These are phyloP conservation scores for Hyperoplus lanceolatus DNA, from an alignment of 2,797 vertebrate genomes.

Conservation along the genomic window DNA sequence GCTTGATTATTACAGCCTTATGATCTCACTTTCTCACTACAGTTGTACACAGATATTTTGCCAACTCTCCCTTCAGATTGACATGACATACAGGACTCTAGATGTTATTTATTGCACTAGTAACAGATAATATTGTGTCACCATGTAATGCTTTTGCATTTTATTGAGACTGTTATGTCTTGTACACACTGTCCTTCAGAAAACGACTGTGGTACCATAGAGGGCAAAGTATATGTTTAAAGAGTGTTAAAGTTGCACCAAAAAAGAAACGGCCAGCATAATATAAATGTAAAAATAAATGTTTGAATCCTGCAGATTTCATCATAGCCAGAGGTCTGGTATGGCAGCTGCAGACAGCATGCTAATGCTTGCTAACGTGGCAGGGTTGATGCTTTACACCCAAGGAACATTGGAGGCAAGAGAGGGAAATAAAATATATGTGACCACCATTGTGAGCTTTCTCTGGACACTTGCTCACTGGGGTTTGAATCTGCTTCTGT, in stretches of 20 bases:
- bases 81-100: neutral
- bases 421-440: neutral
- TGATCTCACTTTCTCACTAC: no score
- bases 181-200: neutral
- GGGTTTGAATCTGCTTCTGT: neutral
- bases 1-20: no score
- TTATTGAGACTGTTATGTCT: neutral
- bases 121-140: slow-evolving; percentile 1
- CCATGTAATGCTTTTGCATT: neutral
- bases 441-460: neutral
- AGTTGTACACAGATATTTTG: no score
- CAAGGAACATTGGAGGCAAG: neutral
- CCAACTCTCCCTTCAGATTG: no score
- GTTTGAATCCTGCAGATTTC: slow-evolving; percentile 15
- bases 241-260: slow-evolving; percentile 12
- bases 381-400: neutral
- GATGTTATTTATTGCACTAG: slow-evolving; percentile 12
- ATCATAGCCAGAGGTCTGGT: slow-evolving; percentile 7
- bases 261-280: no score
- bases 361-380: neutral
- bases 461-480: neutral
- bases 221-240: slow-evolving; percentile 15
- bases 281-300: slow-evolving; percentile 1
- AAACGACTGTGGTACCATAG: neutral
- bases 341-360: neutral